Evolutionary conservation across 2,888 invertebrate species (phyloP).

Genomic region (Exephanes ischioxanthus): DNA sequence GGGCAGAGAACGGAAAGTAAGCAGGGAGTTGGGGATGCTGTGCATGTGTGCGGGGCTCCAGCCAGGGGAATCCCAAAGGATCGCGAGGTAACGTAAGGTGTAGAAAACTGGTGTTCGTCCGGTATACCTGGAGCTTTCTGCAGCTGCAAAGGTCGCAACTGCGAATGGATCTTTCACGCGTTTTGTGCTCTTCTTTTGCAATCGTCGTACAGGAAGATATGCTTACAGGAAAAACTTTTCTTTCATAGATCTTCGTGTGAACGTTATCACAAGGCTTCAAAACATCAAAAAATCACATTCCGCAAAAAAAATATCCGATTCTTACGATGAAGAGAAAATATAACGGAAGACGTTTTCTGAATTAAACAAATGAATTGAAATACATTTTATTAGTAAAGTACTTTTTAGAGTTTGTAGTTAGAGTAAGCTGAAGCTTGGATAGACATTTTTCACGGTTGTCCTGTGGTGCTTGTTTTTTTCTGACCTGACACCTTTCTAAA

Average conservation of each 20-base stretch:
- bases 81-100: conserved; percentile 25
- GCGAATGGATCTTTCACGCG: conserved; percentile 16
- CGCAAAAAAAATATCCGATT: too few species aligned
- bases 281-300: too few species aligned
- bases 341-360: too few species aligned
- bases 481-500: neutral
- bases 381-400: too few species aligned
- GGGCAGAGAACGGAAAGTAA: conserved; percentile 26
- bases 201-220: neutral
- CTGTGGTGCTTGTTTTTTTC: neutral
- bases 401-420: neutral
- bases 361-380: too few species aligned
- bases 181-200: conserved; percentile 31
- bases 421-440: neutral
- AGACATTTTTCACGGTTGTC: neutral
- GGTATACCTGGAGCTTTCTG: conserved; percentile 59
- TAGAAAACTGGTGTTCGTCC: conserved; percentile 16
- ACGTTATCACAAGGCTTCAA: too few species aligned
- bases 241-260: neutral
- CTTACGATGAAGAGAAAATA: too few species aligned
- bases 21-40: conserved; percentile 47
- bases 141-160: conserved; percentile 51
- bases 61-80: conserved; percentile 38
- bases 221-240: neutral
- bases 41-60: neutral